These are phyloP conservation scores for Lampris incognitus DNA, from an alignment of 2,113 vertebrate genomes.

Conservation along the genomic window DNA sequence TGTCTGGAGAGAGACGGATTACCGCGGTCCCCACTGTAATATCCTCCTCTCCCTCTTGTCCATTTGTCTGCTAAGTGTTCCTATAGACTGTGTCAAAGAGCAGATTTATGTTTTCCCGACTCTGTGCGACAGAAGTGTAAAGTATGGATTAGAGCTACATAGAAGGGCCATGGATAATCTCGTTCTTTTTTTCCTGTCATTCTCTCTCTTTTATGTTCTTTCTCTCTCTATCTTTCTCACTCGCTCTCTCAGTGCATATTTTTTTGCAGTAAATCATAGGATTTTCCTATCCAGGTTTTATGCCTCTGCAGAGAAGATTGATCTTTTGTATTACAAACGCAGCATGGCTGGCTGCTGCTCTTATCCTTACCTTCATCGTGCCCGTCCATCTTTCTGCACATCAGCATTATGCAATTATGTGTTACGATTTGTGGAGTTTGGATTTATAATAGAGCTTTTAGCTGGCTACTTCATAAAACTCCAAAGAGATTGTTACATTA, in stretches of 20 bases:
- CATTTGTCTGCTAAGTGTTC: conserved; percentile 60
- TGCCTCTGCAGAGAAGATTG: conserved; percentile 17
- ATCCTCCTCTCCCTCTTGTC: conserved; percentile 29
- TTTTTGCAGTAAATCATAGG: conserved; percentile 2
- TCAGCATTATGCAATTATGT: neutral
- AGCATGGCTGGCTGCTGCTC: conserved; percentile 14
- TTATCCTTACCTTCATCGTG: neutral
- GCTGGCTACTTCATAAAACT: neutral
- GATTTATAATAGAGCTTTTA: neutral
- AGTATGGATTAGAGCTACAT: conserved; percentile 63
- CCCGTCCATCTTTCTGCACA: too few species aligned
- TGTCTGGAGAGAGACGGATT: conserved; percentile 44
- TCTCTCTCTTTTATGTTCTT: conserved; percentile 12
- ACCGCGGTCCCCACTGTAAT: conserved; percentile 19
- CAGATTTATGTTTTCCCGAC: conserved; percentile 44
- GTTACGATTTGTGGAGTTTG: neutral
- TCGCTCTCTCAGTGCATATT: neutral
- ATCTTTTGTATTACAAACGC: conserved; percentile 38
- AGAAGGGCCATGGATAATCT: conserved; percentile 64
- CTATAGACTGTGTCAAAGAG: conserved; percentile 44
- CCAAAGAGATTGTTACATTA: neutral
- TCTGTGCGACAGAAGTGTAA: conserved; percentile 56
- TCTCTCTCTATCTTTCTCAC: neutral
- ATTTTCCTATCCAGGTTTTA: conserved; percentile 40
- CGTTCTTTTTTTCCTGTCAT: conserved; percentile 21